Base-by-base conservation (phyloP, 1,140 invertebrate species). In the Drosophila mayri region DNA sequence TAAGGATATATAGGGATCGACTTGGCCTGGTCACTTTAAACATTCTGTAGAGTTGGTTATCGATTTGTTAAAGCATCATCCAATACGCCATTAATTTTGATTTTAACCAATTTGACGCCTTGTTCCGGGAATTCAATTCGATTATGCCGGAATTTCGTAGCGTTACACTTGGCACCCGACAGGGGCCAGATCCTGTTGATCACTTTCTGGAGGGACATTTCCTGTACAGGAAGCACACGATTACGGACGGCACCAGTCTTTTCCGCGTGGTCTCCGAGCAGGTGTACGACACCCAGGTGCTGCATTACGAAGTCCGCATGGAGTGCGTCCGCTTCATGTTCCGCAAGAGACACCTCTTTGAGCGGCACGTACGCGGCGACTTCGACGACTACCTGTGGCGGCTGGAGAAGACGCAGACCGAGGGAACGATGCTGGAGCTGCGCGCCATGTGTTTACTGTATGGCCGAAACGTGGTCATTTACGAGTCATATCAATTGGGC, bases 211-310 rank as follows among this genome's bases (percentile, higher is more conserved):
- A 96, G 60, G 94, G 94, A 20, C 93, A 96, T 83, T 96, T 96
- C 18, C 96, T 95, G 79, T 97, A 96, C 86, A 94, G 97, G 78
- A 98, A 98, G 94, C 95, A 96, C 78, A 95, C 95, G 41, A 95
- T 96, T 22, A 95, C 94, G 76, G 97, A 98, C 94, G 95, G 95
- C 16, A 96, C 95, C 18, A 97, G 96, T 79, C 93, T 98, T 18
- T 98, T 98, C 92, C 94, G 97, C 74, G 96, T 95, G 14, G 94
- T 97, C 20, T 96, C 96, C n/a, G 97, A 98, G 93, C 96, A 97
- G 92, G 94, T 97, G 37, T 97, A 95, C 93, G 94, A 95, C 62
- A 97, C 95, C 4, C 97, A 97, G 93, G 93, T 95, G 75, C 95
- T 95, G 92, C 96, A 97, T 81, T 93, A 95, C 60, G 94, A 94